Evolutionary conservation across 2,888 invertebrate species (phyloP).

Genomic region (Trichopoda pennipes): DNA sequence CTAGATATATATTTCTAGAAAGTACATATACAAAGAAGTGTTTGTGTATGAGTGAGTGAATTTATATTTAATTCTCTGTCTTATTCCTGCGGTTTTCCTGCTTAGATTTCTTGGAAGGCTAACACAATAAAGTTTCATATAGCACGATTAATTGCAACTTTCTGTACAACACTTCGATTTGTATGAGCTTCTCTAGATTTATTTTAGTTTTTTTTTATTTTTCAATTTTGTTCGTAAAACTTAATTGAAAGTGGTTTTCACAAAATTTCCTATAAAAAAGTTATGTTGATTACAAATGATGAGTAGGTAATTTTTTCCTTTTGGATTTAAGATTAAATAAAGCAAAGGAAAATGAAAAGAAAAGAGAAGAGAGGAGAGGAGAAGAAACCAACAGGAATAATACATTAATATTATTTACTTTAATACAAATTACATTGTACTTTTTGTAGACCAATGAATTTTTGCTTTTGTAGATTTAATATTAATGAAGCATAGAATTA

Average conservation of each 20-base stretch:
- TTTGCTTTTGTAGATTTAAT: not conserved
- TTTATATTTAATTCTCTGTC: not conserved
- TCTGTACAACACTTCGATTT: not conserved
- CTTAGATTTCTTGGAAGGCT: not conserved
- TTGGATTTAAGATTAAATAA: slow-evolving; percentile 13
- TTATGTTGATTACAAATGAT: slow-evolving; percentile 29
- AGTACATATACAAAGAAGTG: not conserved
- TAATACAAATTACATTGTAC: not conserved
- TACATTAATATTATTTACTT: slow-evolving; percentile 7
- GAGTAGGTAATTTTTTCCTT: slow-evolving; percentile 25
- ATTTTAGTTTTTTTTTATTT: not conserved
- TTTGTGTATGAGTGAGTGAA: not conserved
- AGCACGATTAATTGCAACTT: slow-evolving; percentile 1
- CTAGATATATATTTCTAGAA: not conserved
- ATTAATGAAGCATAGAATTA: not conserved
- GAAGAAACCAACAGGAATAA: not conserved
- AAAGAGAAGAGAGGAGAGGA: no score
- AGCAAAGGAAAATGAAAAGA: not conserved
- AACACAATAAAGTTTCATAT: not conserved
- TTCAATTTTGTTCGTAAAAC: not conserved
- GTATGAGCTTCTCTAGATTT: not conserved
- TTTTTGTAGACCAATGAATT: not conserved
- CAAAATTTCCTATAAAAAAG: slow-evolving; percentile 25
- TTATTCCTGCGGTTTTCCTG: not conserved
- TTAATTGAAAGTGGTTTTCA: slow-evolving; percentile 21